Evolutionary conservation across 2,113 vertebrate species (phyloP).

Genomic region (Cathartes aura): DNA sequence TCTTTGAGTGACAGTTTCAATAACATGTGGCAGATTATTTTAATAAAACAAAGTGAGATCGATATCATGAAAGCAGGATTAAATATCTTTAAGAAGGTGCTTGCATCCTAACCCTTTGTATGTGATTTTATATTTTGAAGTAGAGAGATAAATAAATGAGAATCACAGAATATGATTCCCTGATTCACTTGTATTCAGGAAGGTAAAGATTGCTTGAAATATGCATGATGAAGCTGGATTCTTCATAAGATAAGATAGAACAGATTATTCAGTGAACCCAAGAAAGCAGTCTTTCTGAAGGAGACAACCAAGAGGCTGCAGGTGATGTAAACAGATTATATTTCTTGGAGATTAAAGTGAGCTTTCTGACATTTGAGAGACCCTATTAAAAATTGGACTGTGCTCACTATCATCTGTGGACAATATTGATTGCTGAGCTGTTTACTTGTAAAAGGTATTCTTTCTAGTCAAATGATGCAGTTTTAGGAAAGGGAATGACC

Average conservation of each 20-base stretch:
- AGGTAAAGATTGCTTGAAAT: neutral
- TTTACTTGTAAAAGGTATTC: neutral
- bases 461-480: slow-evolving; percentile 11
- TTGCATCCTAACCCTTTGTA: neutral
- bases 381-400: slow-evolving; percentile 4
- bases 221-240: neutral
- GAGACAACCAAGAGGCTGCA: neutral
- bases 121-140: neutral
- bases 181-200: neutral
- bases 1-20: neutral
- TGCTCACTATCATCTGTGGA: neutral
- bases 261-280: neutral
- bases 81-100: neutral
- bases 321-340: slow-evolving; percentile 19
- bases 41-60: neutral
- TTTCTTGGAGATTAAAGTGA: slow-evolving; percentile 32
- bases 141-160: neutral
- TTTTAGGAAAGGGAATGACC: slow-evolving; percentile 56
- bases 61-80: neutral
- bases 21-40: neutral
- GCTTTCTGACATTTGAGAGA: slow-evolving; percentile 29
- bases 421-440: slow-evolving; percentile 4
- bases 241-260: neutral
- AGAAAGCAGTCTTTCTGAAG: neutral
- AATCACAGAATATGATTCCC: neutral